Conservation (phyloP, 2,888 invertebrate genomes). For the Drosophila suboccidentalis region DNA sequence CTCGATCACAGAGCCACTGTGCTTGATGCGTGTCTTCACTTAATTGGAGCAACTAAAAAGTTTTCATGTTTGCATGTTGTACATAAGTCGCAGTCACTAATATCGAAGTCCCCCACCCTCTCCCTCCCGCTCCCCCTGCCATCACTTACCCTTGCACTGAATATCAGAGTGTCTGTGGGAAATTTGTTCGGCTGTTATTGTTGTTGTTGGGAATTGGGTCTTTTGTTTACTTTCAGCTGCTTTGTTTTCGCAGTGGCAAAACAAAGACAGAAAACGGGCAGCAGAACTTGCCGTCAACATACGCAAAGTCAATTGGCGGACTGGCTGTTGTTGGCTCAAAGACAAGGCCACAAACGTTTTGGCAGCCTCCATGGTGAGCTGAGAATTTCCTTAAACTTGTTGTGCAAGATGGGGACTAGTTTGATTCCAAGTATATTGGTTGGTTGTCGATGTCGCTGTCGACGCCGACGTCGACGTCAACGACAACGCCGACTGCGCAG, state of each 20-base stretch:
- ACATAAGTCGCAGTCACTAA: slow-evolving; percentile 25
- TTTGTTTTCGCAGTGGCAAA: slow-evolving; percentile 49
- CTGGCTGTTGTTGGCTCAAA: slow-evolving; percentile 27
- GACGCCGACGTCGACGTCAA: slow-evolving; percentile 12
- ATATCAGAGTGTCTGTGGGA: slow-evolving; percentile 35
- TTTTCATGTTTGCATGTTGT: slow-evolving; percentile 57
- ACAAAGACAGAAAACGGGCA: slow-evolving; percentile 46
- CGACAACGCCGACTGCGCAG: slow-evolving; percentile 19
- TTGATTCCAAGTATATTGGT: slow-evolving; percentile 44
- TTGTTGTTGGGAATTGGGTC: slow-evolving; percentile 77
- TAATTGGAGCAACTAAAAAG: slow-evolving; percentile 60
- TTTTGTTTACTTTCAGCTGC: slow-evolving; percentile 70
- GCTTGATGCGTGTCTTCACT: slow-evolving; percentile 19
- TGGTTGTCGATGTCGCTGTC: background rate
- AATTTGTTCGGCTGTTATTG: slow-evolving; percentile 35
- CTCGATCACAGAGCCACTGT: slow-evolving; percentile 27
- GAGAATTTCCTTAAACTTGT: slow-evolving; percentile 66
- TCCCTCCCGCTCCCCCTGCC: background rate
- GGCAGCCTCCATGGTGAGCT: slow-evolving; percentile 26
- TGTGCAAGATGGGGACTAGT: slow-evolving; percentile 65
- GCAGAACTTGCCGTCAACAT: slow-evolving; percentile 31
- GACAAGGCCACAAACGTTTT: slow-evolving; percentile 61
- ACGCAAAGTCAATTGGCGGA: slow-evolving; percentile 48
- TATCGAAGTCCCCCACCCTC: slow-evolving; percentile 5
- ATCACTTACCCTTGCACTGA: background rate